phyloP scores from a whole-genome alignment of 2,888 invertebrate genomes.

The Drosophila diplacantha region DNA sequence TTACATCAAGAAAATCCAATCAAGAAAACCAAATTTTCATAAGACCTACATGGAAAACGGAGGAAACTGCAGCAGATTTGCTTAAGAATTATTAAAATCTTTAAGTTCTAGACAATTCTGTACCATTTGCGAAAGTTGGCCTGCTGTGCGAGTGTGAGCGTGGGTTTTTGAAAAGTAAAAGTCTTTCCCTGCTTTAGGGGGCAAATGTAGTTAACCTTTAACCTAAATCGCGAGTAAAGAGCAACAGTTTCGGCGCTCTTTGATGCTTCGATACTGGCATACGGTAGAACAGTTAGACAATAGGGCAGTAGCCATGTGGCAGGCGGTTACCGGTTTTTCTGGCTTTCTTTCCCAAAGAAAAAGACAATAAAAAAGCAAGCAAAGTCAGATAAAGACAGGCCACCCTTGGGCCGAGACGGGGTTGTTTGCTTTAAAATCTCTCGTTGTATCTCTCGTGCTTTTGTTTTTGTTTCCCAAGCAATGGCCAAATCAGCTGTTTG shows the following conservation, averaged over 20 bases:
- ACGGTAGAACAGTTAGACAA: slow-evolving; percentile 46
- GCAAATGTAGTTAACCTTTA: slow-evolving; percentile 58
- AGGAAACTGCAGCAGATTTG: background rate
- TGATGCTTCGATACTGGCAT: slow-evolving; percentile 33
- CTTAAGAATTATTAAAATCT: background rate
- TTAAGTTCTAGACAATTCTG: slow-evolving; percentile 1
- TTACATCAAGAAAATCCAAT: too few relatives aligned
- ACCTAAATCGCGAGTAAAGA: slow-evolving; percentile 65
- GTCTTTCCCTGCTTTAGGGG: slow-evolving; percentile 44
- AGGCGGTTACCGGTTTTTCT: slow-evolving; percentile 54
- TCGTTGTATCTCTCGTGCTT: slow-evolving; percentile 2
- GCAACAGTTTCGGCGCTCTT: slow-evolving; percentile 61
- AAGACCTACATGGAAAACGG: background rate
- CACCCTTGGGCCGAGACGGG: slow-evolving; percentile 50
- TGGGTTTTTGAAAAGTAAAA: slow-evolving; percentile 56
- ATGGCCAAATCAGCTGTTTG: slow-evolving; percentile 39
- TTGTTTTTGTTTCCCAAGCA: slow-evolving; percentile 25
- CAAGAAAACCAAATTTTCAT: background rate
- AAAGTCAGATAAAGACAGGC: slow-evolving; percentile 35
- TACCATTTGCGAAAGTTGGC: background rate
- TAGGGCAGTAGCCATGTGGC: slow-evolving; percentile 24
- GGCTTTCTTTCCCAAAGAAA: slow-evolving; percentile 37
- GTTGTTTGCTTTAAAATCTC: slow-evolving; percentile 20
- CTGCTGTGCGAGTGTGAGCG: slow-evolving; percentile 2
- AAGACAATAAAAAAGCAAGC: slow-evolving; percentile 19